Evolutionary conservation across 1,140 invertebrate species (phyloP).

Genomic region (Holcopasites calliopsidis): DNA sequence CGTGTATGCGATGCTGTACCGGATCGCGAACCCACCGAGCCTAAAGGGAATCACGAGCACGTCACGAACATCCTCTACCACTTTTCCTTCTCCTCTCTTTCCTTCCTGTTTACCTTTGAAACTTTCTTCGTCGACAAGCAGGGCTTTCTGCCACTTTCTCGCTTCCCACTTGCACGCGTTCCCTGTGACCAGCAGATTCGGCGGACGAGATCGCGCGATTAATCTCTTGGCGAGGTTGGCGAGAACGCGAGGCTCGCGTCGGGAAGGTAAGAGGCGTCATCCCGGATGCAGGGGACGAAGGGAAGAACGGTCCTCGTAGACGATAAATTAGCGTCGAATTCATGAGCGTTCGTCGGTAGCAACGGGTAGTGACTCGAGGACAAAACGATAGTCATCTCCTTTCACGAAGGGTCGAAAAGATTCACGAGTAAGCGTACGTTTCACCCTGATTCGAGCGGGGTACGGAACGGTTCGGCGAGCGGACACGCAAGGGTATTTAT

Average conservation of each 20-base stretch:
- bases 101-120: background rate
- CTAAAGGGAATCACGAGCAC: conserved; percentile 75
- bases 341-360: conserved; percentile 62
- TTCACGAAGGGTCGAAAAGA: conserved; percentile 60
- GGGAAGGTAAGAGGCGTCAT: conserved; percentile 20
- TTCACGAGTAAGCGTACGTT: conserved; percentile 55
- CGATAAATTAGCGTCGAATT: conserved; percentile 63
- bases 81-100: background rate
- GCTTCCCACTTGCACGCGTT: background rate
- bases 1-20: conserved; percentile 63
- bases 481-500: conserved; percentile 66
- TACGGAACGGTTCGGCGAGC: background rate
- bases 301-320: conserved; percentile 19
- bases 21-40: conserved; percentile 63
- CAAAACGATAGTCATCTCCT: conserved; percentile 66
- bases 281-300: conserved; percentile 33
- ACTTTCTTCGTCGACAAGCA: background rate
- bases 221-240: conserved; percentile 23
- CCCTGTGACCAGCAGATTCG: background rate
- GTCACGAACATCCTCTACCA: conserved; percentile 38
- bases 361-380: conserved; percentile 62
- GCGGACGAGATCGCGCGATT: background rate
- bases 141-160: background rate
- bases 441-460: conserved; percentile 62
- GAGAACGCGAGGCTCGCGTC: conserved; percentile 15